phyloP scores from a whole-genome alignment of 1,140 invertebrate species.

The Leptopilina boulardi region DNA sequence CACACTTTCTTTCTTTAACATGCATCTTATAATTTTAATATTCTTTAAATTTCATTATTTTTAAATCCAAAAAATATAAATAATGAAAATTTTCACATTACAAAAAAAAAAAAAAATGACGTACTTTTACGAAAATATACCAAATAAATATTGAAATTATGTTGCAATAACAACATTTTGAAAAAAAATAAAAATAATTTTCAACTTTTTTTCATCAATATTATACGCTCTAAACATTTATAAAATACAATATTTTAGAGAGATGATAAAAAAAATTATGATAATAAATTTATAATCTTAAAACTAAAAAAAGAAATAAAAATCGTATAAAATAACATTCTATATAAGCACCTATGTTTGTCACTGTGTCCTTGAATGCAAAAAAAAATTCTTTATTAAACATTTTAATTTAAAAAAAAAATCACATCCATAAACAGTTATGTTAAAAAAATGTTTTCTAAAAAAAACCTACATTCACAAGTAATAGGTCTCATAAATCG shows the following conservation, averaged over 20 bases:
- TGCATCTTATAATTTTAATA: no score
- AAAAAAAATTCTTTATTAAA: neutral
- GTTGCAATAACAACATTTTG: no score
- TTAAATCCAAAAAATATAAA: no score
- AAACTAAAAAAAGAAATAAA: constrained; percentile 23
- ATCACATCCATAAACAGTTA: neutral
- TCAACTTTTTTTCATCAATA: no score
- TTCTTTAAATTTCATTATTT: no score
- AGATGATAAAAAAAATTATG: neutral
- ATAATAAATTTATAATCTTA: neutral
- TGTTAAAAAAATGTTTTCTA: neutral
- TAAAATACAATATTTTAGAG: neutral
- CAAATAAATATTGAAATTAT: no score
- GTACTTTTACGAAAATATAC: no score
- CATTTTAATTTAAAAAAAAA: neutral
- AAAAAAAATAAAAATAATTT: no score
- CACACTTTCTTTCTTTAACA: neutral
- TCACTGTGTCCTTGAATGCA: constrained; percentile 62
- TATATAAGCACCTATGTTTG: constrained; percentile 45
- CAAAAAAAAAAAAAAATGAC: no score
- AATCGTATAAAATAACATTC: constrained; percentile 29
- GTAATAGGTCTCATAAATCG: constrained; percentile 9
- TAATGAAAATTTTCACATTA: no score
- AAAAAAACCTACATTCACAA: neutral
- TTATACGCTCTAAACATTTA: neutral